Percentiles rank a stretch among this genome's conserved stretches.
phyloP scores from a whole-genome alignment of 2,797 vertebrate genomes.

The Chrysocyon brachyurus region DNA sequence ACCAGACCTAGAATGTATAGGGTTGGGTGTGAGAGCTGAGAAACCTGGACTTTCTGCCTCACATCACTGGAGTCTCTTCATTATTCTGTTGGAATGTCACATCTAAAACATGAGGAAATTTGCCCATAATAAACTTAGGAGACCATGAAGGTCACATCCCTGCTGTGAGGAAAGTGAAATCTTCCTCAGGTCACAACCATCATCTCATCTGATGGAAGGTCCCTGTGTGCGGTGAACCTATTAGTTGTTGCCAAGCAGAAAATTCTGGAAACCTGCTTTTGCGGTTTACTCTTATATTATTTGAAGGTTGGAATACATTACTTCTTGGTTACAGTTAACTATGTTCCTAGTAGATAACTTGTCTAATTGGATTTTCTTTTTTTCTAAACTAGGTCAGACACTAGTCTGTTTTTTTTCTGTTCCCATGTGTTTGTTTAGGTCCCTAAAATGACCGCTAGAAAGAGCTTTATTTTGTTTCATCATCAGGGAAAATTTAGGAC shows the following conservation, averaged over 20 bases:
- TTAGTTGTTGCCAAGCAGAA: not conserved
- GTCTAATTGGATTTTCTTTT: not conserved
- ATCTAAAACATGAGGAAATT: not conserved
- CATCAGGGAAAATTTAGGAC: not conserved
- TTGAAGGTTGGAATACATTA: not conserved
- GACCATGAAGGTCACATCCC: not conserved
- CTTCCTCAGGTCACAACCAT: not conserved
- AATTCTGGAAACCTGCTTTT: not conserved
- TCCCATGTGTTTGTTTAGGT: not conserved
- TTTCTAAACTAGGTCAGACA: constrained; percentile 22
- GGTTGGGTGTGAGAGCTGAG: not conserved
- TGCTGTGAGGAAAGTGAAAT: not conserved
- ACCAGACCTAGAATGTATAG: not conserved
- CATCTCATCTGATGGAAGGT: not conserved
- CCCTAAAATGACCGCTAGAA: not conserved
- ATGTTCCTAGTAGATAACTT: not conserved
- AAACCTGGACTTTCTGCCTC: not conserved
- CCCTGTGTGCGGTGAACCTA: not conserved
- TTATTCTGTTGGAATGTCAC: not conserved
- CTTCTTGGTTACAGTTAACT: not conserved
- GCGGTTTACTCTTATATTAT: not conserved
- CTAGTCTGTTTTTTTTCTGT: not conserved
- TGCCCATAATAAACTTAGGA: not conserved
- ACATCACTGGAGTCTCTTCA: not conserved
- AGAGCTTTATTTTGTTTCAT: constrained; percentile 36